Percentiles rank a stretch among this genome's conserved stretches.
phyloP scores from a whole-genome alignment of 2,888 invertebrate species.

The Oligia fasciuncula region DNA sequence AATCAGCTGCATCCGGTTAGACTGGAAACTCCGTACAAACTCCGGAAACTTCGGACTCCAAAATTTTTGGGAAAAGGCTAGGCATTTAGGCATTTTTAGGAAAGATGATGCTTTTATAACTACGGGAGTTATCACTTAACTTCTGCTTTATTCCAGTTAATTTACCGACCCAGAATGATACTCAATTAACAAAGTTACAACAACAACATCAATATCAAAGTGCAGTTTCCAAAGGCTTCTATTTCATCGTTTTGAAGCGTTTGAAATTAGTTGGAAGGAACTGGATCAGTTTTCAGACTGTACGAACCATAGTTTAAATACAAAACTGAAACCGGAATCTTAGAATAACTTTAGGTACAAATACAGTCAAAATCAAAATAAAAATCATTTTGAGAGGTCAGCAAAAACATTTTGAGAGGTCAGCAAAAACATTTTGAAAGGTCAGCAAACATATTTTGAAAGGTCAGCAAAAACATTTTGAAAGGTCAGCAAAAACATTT shows the following conservation, averaged over 20 bases:
- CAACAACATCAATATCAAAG: constrained; percentile 20
- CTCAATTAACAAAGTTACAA: constrained; percentile 1
- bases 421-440: no score
- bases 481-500: no score
- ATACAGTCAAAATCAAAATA: not conserved
- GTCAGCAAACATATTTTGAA: no score
- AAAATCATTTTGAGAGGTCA: constrained; percentile 4
- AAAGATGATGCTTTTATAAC: not conserved
- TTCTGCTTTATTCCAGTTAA: not conserved
- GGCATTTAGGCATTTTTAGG: no score
- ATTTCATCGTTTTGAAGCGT: constrained; percentile 11
- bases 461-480: not conserved
- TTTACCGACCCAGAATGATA: not conserved
- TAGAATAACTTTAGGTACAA: not conserved
- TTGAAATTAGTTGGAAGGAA: constrained; percentile 5
- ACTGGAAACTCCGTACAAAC: no score
- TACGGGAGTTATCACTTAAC: not conserved
- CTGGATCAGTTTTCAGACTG: constrained; percentile 24
- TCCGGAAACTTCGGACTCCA: no score
- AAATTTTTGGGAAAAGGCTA: no score
- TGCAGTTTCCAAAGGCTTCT: constrained; percentile 19
- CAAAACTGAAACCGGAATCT: not conserved
- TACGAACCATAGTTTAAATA: not conserved
- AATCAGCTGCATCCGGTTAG: no score
- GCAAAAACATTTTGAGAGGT: not conserved